Evolutionary conservation across 1,140 invertebrate genomes (phyloP).

Genomic region (Drosophila eugracilis): DNA sequence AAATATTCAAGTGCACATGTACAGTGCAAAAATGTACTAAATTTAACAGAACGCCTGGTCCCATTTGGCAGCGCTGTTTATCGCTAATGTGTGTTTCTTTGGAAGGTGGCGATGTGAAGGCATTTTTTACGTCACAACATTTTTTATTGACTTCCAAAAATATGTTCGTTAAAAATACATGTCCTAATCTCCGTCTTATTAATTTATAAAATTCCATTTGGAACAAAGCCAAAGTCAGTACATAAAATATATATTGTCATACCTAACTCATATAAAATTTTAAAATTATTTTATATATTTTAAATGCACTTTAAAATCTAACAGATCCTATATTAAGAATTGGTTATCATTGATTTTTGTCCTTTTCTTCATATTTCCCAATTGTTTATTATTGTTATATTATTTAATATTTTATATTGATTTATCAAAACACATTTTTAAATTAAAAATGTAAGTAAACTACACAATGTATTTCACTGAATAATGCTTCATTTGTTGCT

Average conservation of each 20-base stretch:
- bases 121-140: neutral
- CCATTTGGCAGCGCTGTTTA: neutral
- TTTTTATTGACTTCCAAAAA: neutral
- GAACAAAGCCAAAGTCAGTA: no score
- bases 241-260: no score
- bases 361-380: no score
- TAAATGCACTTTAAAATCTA: no score
- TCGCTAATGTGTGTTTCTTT: neutral
- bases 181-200: no score
- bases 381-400: neutral
- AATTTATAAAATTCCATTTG: no score
- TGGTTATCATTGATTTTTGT: no score
- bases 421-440: neutral
- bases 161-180: neutral
- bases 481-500: neutral
- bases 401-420: neutral
- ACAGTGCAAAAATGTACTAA: constrained; percentile 14
- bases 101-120: neutral
- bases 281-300: no score
- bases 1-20: constrained; percentile 38
- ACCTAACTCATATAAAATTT: no score
- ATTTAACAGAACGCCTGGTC: neutral
- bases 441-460: neutral
- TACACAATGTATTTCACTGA: neutral
- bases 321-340: no score